Evolutionary conservation across 2,888 invertebrate genomes (phyloP), one percentile per base, ranked within the genome.

Genomic region (Torymus aiolomorphi): DNA sequence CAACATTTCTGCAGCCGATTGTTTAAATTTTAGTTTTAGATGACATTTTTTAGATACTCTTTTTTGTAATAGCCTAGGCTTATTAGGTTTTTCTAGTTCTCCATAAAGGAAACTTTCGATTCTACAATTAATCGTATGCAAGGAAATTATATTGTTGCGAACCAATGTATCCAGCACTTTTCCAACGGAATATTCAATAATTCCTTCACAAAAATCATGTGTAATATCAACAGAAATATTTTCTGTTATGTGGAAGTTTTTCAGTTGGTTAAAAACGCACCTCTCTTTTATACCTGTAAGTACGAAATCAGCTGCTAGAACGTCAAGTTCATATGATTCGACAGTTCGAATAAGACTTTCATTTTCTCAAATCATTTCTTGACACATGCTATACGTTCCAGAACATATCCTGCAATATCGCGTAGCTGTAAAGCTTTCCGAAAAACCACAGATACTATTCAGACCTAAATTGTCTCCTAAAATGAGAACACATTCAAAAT

Each of bases 1-100:
- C 1, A 82, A 31, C 72, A 73, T 76, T 67, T 80, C 79, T 0
- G 82, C 61, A 14, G 82, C 76, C 66, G 77, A 82, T 56, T 82
- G 77, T 74, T 79, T 79, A 0, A 79, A 14, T 24, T 65, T 73
- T 42, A 80, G n/a, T n/a, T 61, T 54, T 56, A 5, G 4, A 18
- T 11, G 10, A 18, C 18, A 18, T 56, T 56, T 56, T 56, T n/a
- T n/a, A 11, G 56, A 56, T 56, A 13, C 3, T n/a, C 13, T 56
- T 3, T n/a, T 13, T 56, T 56, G 56, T 3, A 56, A 11, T 56
- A 2, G 51, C 69, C 78, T n/a, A 1, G 78, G 78, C 61, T 78
- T 82, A 42, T 75, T 74, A 13, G 63, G 13, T 52, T 52, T 52
- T 73, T 82, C 82, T 42, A 2, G 1, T 2, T 54, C 31, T 2